Evolutionary conservation across 2,797 vertebrate species (phyloP), one percentile per base, ranked within the genome.

Genomic region (Ctenopoma kingsleyae): DNA sequence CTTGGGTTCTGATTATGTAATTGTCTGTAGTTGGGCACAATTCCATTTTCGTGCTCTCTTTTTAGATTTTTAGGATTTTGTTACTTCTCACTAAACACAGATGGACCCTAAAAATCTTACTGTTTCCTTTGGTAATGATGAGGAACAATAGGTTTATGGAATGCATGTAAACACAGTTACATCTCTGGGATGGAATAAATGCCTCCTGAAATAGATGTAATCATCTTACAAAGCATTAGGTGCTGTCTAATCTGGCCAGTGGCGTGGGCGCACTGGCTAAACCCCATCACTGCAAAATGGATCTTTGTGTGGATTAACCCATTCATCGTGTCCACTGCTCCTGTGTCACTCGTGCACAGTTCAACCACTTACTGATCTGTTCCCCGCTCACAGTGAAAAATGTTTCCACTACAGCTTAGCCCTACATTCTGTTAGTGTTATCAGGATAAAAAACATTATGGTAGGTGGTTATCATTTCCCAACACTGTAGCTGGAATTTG

Each of bases 181-280:
- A 87, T 92, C 92, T 86, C 76, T 81, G 82, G 66, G 13, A 73
- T 90, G 91, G 91, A 94, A 93, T 95, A 95, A 95, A 95, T 93
- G 87, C 82, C 82, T 91, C 94, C 91, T 93, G 93, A 97, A 96
- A 96, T 96, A 97, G 94, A 95, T 94, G 74, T 96, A 97, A 97
- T 97, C 96, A 94, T 93, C 88, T 94, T 93, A 94, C 80, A 86
- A 88, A 90, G 94, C 80, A 95, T 97, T 96, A 96, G 90, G 88
- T 94, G 90, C 91, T 94, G 93, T 91, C 84, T 96, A 96, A 95
- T 97, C 94, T 94, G 89, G 82, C 49, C 85, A 73, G 87, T 82
- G 70, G 84, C 69, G 5, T 54, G 81, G 82, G 75, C 30, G 54
- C 78, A 63, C 84, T 36, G 27, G 81, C 78, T 84, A 90, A 90